Evolutionary conservation across 2,888 invertebrate genomes (phyloP).

Genomic region (Meloe dianella): DNA sequence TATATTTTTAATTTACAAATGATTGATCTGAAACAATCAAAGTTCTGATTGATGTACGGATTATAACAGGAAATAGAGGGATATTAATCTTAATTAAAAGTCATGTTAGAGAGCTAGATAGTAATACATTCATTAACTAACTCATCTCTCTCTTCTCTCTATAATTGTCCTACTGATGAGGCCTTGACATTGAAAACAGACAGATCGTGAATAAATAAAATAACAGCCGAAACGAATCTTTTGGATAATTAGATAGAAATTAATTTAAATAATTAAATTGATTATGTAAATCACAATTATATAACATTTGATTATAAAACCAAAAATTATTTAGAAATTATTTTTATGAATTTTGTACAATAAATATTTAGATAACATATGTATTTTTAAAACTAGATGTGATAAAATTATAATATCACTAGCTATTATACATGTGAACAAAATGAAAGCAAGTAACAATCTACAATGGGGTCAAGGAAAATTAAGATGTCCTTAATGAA

Average conservation of each 20-base stretch:
- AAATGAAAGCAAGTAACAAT: not conserved
- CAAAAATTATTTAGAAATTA: too few species aligned
- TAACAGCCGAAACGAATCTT: not conserved
- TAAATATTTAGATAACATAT: too few species aligned
- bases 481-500: not conserved
- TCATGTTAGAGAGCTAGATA: not conserved
- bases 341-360: too few species aligned
- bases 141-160: not conserved
- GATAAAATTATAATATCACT: not conserved
- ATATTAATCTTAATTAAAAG: constrained; percentile 5
- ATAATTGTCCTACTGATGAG: not conserved
- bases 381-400: not conserved
- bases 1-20: too few species aligned
- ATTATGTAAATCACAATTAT: not conserved
- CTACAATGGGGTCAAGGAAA: not conserved
- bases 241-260: not conserved
- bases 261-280: not conserved
- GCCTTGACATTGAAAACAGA: constrained; percentile 5
- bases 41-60: not conserved
- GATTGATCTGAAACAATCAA: constrained; percentile 6
- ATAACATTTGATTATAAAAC: too few species aligned
- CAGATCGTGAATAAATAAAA: not conserved
- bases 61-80: not conserved
- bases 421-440: too few species aligned
- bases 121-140: constrained; percentile 2